Conservation (phyloP, 1,140 invertebrate species). For the Drosophila rhopaloa region DNA sequence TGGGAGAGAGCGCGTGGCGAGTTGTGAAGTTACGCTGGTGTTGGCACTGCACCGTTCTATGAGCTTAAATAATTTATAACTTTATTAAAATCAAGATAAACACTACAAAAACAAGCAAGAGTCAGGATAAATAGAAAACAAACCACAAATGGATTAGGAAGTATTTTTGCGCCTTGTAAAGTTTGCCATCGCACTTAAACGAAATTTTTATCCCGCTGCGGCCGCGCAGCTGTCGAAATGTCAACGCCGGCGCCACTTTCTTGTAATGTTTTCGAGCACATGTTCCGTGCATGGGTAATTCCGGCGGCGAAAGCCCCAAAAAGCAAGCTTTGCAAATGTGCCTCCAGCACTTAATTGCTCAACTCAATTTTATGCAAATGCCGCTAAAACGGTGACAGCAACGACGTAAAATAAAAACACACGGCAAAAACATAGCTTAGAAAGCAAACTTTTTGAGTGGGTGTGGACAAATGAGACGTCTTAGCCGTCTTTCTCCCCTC, state of each 20-base stretch:
- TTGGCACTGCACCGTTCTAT: conserved; percentile 63
- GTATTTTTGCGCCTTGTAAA: neutral
- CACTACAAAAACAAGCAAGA: conserved; percentile 7
- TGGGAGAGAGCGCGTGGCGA: conserved; percentile 66
- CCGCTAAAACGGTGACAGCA: conserved; percentile 7
- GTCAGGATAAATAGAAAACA: conserved; percentile 3
- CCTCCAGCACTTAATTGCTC: conserved; percentile 6
- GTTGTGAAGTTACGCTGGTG: conserved; percentile 26
- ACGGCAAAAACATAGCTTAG: conserved; percentile 6
- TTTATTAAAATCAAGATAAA: conserved; percentile 44
- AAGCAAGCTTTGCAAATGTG: conserved; percentile 21
- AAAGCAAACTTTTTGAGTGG: conserved; percentile 28
- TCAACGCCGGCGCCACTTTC: conserved; percentile 58
- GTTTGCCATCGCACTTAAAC: neutral
- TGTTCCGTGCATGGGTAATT: conserved; percentile 54
- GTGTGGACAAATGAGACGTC: conserved; percentile 37
- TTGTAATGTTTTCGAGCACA: conserved; percentile 17
- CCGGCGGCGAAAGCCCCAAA: conserved; percentile 5
- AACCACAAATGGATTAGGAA: neutral
- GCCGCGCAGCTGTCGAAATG: conserved; percentile 56
- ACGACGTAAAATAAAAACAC: neutral
- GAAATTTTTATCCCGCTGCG: conserved; percentile 60
- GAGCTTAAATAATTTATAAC: conserved; percentile 68
- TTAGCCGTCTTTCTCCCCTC: neutral
- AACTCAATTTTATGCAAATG: conserved; percentile 47